phyloP scores from a whole-genome alignment of 2,797 vertebrate genomes.

The Coccyzus lansbergi region DNA sequence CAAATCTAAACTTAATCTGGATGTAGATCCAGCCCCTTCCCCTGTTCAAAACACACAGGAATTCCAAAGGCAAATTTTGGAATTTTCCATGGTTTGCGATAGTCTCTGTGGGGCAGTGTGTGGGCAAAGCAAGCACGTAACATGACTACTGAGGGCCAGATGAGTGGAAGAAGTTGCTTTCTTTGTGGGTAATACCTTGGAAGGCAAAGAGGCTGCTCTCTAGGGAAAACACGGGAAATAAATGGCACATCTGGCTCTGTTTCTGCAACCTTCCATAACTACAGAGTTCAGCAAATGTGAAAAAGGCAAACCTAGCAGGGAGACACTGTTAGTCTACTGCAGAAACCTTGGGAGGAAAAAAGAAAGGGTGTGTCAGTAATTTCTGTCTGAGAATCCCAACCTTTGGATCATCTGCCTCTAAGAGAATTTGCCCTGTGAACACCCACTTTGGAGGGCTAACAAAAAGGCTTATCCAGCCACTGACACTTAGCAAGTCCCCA shows the following conservation, averaged over 20 bases:
- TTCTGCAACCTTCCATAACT: background rate
- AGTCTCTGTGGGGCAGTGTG: background rate
- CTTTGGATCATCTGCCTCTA: background rate
- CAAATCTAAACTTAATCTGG: constrained; percentile 45
- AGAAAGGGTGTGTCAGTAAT: background rate
- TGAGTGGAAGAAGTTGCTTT: background rate
- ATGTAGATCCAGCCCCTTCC: constrained; percentile 2
- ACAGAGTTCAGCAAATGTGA: background rate
- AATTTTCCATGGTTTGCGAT: constrained; percentile 64
- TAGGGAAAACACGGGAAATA: constrained; percentile 14
- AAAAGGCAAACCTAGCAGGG: background rate
- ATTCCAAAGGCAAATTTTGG: constrained; percentile 7
- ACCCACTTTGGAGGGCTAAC: background rate
- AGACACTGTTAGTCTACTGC: background rate
- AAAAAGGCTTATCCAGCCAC: background rate
- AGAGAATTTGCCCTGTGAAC: background rate
- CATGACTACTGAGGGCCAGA: background rate
- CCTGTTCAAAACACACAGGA: background rate
- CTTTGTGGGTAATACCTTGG: constrained; percentile 32
- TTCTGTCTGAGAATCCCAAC: background rate
- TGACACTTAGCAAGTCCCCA: background rate
- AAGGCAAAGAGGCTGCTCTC: background rate
- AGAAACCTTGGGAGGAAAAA: background rate
- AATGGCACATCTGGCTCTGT: background rate
- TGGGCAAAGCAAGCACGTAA: constrained; percentile 38